Base-by-base conservation (phyloP, 2,113 vertebrate species). In the Tiliqua scincoides region DNA sequence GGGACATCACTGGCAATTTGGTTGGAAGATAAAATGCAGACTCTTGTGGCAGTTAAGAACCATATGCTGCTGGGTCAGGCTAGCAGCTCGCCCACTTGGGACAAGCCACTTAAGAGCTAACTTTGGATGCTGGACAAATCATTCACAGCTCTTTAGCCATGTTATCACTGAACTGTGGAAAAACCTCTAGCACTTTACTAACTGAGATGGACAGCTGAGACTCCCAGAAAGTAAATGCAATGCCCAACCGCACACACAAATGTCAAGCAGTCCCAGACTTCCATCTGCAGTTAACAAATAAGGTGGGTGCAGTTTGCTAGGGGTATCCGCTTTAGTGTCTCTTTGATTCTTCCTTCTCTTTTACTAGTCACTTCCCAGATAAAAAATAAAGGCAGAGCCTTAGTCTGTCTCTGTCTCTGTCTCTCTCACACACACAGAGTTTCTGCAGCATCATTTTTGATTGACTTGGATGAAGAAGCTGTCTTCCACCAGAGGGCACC, bases 401-500 rank as follows among this genome's bases (percentile, higher is more conserved):
- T 54, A 32, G 67, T 32, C 14, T 12, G 40, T 20, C 5, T 63
- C 23, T 82, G 21, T 27, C 40, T 62, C 48, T 67, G 23, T 14
- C 52, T 57, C n/a, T 30, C 48, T 37, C 21, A 61, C n/a, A 82
- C 21, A 37, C 6, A n/a, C 32, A 73, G 23, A 61, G 14, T 10
- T 37, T 68, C 15, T 3, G 8, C 17, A 20, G 59, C 59, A 27
- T 23, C 43, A 48, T 30, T 59, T 37, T 23, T 78, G 43, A 78
- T 61, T n/a, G 40, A 18, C 11, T 15, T 18, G 79, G 61, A n/a
- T n/a, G 37, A 71, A 18, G 6, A 74, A 54, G 9, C n/a, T 48
- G 79, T 85, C 14, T 25, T 30, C 77, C 85, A 86, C 67, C 40
- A 86, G 85, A 86, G 85, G 85, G 85, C 85, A 43, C 77, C 27